Evolutionary conservation across 2,888 invertebrate species (phyloP).

Genomic region (Dryobotodes eremita): DNA sequence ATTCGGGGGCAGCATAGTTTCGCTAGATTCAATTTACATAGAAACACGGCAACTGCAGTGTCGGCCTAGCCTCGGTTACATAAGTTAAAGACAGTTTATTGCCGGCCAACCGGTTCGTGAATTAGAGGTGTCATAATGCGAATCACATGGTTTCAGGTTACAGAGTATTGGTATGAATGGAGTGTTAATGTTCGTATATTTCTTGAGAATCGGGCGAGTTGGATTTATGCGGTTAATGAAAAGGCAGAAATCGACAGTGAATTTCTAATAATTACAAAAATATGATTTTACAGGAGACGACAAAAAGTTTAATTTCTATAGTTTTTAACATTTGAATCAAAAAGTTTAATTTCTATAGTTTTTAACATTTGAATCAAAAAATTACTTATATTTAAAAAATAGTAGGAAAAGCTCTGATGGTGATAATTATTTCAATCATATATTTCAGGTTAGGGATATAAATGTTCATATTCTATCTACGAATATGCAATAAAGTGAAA

Average conservation of each 20-base stretch:
- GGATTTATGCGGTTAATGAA: not conserved
- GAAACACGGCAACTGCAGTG: conserved; percentile 58
- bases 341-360: too few species aligned
- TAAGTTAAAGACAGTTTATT: conserved; percentile 68
- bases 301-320: too few species aligned
- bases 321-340: too few species aligned
- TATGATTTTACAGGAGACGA: too few species aligned
- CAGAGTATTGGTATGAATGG: conserved; percentile 24
- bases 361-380: too few species aligned
- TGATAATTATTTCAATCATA: too few species aligned
- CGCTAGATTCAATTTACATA: conserved; percentile 59
- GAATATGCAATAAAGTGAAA: too few species aligned
- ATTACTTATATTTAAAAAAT: too few species aligned
- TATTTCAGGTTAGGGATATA: too few species aligned
- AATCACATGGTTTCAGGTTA: conserved; percentile 70
- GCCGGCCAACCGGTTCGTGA: conserved; percentile 73
- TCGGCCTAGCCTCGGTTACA: conserved; percentile 64
- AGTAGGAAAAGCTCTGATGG: too few species aligned
- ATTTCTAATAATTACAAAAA: too few species aligned
- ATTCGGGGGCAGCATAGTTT: conserved; percentile 54
- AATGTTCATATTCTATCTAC: too few species aligned
- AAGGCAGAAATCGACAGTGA: not conserved
- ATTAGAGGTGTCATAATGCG: conserved; percentile 73
- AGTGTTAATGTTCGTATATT: conserved; percentile 2
- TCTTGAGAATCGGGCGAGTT: not conserved